Evolutionary conservation across 2,113 vertebrate species (phyloP).

Genomic region (Polypterus bichir): DNA sequence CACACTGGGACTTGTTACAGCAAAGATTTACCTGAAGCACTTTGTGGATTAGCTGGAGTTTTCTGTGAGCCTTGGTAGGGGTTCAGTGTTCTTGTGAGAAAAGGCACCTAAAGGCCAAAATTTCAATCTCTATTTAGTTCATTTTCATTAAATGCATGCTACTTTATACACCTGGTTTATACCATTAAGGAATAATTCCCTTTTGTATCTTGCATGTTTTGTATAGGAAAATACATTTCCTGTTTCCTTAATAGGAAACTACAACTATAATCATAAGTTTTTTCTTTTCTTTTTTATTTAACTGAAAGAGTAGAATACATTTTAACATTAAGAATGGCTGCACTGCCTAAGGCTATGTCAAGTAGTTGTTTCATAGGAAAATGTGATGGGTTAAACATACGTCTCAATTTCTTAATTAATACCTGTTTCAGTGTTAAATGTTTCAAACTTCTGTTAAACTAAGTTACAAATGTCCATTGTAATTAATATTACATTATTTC

Average conservation of each 20-base stretch:
- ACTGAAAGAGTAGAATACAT: neutral
- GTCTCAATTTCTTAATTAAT: no score
- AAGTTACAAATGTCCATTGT: no score
- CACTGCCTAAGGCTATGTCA: neutral
- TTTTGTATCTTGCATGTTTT: neutral
- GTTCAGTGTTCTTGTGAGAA: constrained; percentile 12
- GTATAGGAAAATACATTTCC: neutral
- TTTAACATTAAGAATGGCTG: neutral
- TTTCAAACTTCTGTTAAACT: no score
- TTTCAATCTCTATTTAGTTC: constrained; percentile 14
- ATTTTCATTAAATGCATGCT: neutral
- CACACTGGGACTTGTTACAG: constrained; percentile 19
- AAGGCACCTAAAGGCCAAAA: constrained; percentile 18
- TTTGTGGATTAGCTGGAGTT: constrained; percentile 23
- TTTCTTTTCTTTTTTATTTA: neutral
- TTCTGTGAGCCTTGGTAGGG: constrained; percentile 11
- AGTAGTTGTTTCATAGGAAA: no score
- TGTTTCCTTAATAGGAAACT: neutral
- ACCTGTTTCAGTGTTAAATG: no score
- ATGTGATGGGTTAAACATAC: no score
- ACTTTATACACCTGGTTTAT: neutral
- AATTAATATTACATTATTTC: no score
- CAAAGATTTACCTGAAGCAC: constrained; percentile 21
- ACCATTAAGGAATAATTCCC: no score
- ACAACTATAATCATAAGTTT: neutral